Conservation (phyloP, 2,113 vertebrate genomes). For the Raja brachyura region DNA sequence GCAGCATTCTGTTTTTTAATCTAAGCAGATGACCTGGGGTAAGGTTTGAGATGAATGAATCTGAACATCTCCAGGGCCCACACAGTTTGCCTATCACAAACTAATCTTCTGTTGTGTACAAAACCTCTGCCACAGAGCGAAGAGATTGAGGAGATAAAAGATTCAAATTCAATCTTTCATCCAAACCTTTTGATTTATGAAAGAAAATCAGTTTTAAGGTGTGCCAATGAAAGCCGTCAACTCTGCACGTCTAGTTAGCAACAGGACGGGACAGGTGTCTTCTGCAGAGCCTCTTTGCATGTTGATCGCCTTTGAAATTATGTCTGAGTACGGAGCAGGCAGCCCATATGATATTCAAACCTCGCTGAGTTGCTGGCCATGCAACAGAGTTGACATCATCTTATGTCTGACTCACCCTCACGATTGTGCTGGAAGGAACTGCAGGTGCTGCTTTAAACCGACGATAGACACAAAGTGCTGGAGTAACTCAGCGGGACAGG, state of each 20-base stretch:
- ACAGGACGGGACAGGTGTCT: neutral
- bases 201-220: neutral
- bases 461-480: no score
- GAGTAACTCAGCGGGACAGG: no score
- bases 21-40: no score
- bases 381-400: neutral
- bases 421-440: no score
- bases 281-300: neutral
- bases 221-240: neutral
- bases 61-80: no score
- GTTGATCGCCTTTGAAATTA: constrained; percentile 30
- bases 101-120: neutral
- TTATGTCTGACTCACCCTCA: constrained; percentile 11
- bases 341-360: neutral
- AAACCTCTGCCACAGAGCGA: neutral
- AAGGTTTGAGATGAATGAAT: no score
- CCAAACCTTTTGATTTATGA: neutral
- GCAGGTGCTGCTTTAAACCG: no score
- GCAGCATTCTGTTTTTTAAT: no score
- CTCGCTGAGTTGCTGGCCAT: neutral
- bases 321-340: neutral
- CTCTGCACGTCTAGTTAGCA: neutral
- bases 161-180: constrained; percentile 1
- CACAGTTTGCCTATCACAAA: neutral
- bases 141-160: neutral